phyloP scores from a whole-genome alignment of 2,797 vertebrate genomes.

The Numenius phaeopus region DNA sequence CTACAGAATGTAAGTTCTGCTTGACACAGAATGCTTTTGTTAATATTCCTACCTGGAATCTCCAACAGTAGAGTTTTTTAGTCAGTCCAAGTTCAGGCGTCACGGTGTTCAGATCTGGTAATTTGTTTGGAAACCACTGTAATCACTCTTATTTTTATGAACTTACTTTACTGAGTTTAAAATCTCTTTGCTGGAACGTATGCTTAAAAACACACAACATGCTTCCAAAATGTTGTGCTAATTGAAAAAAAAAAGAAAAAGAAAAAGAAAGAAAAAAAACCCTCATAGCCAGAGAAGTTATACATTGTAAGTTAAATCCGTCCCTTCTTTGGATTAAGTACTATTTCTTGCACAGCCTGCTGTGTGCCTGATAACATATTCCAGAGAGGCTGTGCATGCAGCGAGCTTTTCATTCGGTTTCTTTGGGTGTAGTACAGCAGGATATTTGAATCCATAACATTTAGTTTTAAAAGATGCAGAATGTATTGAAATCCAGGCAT shows the following conservation, averaged over 20 bases:
- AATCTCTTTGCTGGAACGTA: conserved; percentile 3
- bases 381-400: conserved; percentile 19
- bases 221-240: conserved; percentile 62
- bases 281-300: conserved; percentile 29
- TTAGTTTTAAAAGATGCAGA: conserved; percentile 32
- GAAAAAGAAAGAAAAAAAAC: not conserved
- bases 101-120: not conserved
- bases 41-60: conserved; percentile 10
- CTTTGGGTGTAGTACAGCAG: not conserved
- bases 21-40: not conserved
- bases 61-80: not conserved
- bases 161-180: conserved; percentile 13
- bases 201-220: conserved; percentile 41
- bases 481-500: conserved; percentile 14
- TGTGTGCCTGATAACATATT: conserved; percentile 50
- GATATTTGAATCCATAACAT: not conserved
- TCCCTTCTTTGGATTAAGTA: not conserved
- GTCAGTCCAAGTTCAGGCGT: not conserved
- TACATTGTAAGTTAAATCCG: conserved; percentile 17
- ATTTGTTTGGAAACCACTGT: conserved; percentile 1
- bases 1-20: not conserved
- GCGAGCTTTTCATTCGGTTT: conserved; percentile 21
- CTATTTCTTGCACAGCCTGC: conserved; percentile 40
- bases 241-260: not conserved
- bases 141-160: conserved; percentile 52